Conservation (phyloP, 1,140 invertebrate species). For the Euschistus heros region DNA sequence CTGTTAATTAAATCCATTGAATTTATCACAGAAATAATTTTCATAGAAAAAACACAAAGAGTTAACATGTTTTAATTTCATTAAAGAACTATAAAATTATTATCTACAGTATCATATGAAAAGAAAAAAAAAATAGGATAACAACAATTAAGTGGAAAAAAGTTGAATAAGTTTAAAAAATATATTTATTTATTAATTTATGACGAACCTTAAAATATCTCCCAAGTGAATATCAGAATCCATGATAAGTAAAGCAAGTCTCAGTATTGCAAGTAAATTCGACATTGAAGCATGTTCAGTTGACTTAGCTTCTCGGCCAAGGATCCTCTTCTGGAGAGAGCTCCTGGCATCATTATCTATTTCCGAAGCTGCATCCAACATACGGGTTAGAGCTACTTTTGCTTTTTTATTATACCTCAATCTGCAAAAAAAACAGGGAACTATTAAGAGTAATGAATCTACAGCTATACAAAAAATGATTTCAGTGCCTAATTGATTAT, state of each 20-base stretch:
- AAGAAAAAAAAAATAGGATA: too few species aligned
- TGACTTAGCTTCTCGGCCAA: not conserved
- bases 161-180: too few species aligned
- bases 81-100: too few species aligned
- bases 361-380: not conserved
- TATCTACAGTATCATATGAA: too few species aligned
- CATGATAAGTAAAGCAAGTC: conserved; percentile 4
- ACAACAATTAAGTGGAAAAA: too few species aligned
- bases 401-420: conserved; percentile 13
- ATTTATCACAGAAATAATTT: too few species aligned
- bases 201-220: conserved; percentile 13
- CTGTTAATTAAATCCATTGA: too few species aligned
- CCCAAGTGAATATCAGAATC: conserved; percentile 6
- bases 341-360: not conserved
- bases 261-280: conserved; percentile 8
- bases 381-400: not conserved
- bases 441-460: not conserved
- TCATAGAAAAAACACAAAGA: too few species aligned
- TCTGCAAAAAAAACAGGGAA: conserved; percentile 4
- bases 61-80: too few species aligned
- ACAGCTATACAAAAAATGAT: not conserved
- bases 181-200: too few species aligned
- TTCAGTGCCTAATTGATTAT: too few species aligned
- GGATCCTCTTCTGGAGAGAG: not conserved
- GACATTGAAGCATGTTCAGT: conserved; percentile 1